Evolutionary conservation across 1,140 invertebrate species (phyloP).

Genomic region (Penaeus japonicus): DNA sequence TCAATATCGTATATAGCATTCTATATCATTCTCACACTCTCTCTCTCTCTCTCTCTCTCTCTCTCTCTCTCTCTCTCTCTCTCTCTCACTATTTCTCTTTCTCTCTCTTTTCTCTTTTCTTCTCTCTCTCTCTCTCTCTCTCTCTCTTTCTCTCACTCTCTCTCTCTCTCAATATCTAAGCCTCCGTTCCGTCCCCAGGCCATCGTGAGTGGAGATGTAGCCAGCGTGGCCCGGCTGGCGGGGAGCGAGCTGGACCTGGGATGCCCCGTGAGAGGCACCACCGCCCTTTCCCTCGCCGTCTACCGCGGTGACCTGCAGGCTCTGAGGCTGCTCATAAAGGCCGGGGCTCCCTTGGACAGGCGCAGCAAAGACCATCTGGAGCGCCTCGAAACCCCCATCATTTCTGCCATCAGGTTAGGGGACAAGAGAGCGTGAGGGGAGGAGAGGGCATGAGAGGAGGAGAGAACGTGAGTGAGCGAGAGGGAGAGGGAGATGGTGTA

Average conservation of each 20-base stretch:
- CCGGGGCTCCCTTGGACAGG: conserved; percentile 34
- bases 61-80: too few relatives aligned
- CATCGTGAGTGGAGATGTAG: conserved; percentile 34
- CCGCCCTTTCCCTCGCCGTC: conserved; percentile 50
- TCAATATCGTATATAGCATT: too few relatives aligned
- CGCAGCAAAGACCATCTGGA: conserved; percentile 51
- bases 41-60: too few relatives aligned
- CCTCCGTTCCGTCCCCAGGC: background rate
- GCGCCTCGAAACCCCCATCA: conserved; percentile 41
- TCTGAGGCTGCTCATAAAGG: background rate
- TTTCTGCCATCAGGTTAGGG: conserved; percentile 45
- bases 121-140: too few relatives aligned
- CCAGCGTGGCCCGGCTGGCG: background rate
- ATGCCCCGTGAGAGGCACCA: conserved; percentile 27
- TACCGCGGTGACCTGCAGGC: conserved; percentile 24
- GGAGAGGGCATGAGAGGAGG: too few relatives aligned
- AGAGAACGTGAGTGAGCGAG: too few relatives aligned
- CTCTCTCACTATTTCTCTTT: too few relatives aligned
- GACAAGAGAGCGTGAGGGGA: background rate
- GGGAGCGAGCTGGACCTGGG: conserved; percentile 32
- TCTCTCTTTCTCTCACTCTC: too few relatives aligned
- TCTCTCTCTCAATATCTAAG: too few relatives aligned
- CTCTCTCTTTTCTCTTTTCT: too few relatives aligned
- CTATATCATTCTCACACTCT: too few relatives aligned
- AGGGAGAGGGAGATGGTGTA: too few relatives aligned